Conservation (phyloP, 2,888 invertebrate genomes). For the Caenorhabditis becei region DNA sequence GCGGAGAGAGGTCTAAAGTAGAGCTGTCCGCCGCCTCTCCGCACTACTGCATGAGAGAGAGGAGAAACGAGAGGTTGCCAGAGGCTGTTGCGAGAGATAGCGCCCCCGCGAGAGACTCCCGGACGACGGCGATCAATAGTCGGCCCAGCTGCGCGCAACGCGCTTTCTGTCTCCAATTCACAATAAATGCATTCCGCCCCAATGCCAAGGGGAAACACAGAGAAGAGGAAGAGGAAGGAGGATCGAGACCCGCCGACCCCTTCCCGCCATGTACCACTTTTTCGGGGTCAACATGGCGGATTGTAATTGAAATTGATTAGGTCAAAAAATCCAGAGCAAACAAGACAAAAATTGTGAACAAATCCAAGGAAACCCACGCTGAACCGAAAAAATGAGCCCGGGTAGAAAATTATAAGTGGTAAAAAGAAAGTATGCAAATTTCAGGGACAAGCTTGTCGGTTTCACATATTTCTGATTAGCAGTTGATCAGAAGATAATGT, state of each 20-base stretch:
- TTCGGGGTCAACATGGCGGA: conserved; percentile 39
- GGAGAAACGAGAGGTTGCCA: conserved; percentile 17
- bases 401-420: too few relatives aligned
- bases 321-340: neutral
- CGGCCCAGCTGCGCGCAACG: conserved; percentile 63
- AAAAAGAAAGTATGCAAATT: too few relatives aligned
- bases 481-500: too few relatives aligned
- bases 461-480: too few relatives aligned
- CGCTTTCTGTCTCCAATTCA: conserved; percentile 50
- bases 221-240: conserved; percentile 26
- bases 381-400: too few relatives aligned
- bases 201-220: conserved; percentile 46
- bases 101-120: conserved; percentile 12
- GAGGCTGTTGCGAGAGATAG: conserved; percentile 28
- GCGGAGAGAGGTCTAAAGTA: conserved; percentile 64
- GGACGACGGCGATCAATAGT: conserved; percentile 51
- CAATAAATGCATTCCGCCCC: conserved; percentile 55
- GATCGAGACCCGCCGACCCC: conserved; percentile 7
- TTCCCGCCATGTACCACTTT: conserved; percentile 10
- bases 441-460: too few relatives aligned
- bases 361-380: too few relatives aligned
- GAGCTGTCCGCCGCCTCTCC: conserved; percentile 64
- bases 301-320: conserved; percentile 37
- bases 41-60: conserved; percentile 59
- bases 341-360: neutral